Base-by-base conservation (phyloP, 2,797 vertebrate genomes). In the Paramormyrops hopkinsi region DNA sequence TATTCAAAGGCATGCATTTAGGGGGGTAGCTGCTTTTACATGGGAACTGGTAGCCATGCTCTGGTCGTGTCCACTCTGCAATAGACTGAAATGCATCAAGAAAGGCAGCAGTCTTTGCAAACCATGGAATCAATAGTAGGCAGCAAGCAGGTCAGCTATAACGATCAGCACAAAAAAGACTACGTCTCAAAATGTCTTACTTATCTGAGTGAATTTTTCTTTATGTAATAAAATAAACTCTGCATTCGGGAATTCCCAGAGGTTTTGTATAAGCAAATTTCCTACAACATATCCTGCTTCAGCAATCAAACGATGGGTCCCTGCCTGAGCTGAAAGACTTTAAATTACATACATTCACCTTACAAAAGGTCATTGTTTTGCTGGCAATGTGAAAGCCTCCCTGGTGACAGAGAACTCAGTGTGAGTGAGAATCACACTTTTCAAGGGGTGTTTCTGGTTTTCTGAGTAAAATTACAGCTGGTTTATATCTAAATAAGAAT, bases 401-500 rank as follows among this genome's bases (percentile, higher is more conserved):
- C 11, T 2, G 12, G 50, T 37, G 65, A 29, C 37, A 82, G 7
- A n/a, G 8, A 82, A 44, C 41, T 46, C 19, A 46, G 76, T 82
- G 37, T 46, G 41, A 44, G 76, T 82, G 76, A 82, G 19, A 44
- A 44, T 82, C 41, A 44, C 19, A 51, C 33, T 89, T 89, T 89
- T 50, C 19, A 51, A 51, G 88, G 54, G n/a, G 29, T 89, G 51
- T 89, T 89, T 41, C n/a, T 79, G 73, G 73, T 44, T 56, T 44
- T 29, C 69, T 11, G 29, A 84, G 54, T 44, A 69, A 41, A 89
- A 89, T 82, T 59, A 56, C 51, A 33, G 50, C 14, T 56, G 53
- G 51, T 89, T 83, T 44, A 25, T 89, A 89, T 89, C 88, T 56
- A 79, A 89, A 89, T 89, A 89, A 83, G 54, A 89, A 89, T 89